phyloP scores from a whole-genome alignment of 2,797 vertebrate genomes.

The Enteromius trimaculatus region DNA sequence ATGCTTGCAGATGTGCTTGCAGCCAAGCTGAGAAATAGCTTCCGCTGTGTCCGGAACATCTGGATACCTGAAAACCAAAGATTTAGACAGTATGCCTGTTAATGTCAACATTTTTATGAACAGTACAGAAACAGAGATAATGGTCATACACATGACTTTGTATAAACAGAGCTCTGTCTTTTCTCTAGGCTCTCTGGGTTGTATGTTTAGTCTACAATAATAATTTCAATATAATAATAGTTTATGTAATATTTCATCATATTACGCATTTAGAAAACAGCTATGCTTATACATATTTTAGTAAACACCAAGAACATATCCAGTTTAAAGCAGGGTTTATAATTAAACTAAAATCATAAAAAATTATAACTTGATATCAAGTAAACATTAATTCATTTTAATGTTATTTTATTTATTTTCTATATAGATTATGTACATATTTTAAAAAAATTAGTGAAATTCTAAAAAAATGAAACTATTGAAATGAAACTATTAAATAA shows the following conservation, averaged over 20 bases:
- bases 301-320: neutral
- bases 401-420: neutral
- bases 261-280: neutral
- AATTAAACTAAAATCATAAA: neutral
- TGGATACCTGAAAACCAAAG: slow-evolving; percentile 73
- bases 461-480: no score
- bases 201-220: no score
- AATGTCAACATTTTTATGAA: neutral
- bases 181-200: neutral
- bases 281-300: neutral
- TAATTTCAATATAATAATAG: neutral
- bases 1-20: slow-evolving; percentile 79
- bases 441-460: no score
- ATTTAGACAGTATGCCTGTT: neutral
- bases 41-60: slow-evolving; percentile 76
- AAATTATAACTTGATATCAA: neutral
- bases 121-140: no score
- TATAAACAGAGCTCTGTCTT: neutral
- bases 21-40: slow-evolving; percentile 78
- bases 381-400: neutral
- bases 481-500: no score
- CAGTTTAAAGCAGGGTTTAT: neutral
- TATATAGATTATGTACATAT: no score
- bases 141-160: neutral
- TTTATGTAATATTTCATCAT: neutral